Evolutionary conservation across 2,888 invertebrate genomes (phyloP), one percentile per base, ranked within the genome.

Genomic region (Zaprionus bogoriensis): DNA sequence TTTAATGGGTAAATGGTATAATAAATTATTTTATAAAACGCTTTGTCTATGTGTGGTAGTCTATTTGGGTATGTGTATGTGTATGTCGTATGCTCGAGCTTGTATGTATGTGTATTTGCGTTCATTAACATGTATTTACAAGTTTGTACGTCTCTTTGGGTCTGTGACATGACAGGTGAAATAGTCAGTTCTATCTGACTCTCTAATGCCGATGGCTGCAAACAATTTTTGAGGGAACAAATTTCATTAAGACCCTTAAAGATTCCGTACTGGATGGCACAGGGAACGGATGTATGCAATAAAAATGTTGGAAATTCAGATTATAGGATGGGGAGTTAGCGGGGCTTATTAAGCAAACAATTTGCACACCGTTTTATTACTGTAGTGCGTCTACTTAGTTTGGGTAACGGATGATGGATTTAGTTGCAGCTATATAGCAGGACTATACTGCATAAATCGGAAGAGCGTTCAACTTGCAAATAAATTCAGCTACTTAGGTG

Each of bases 1-100:
- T n/a, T n/a, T n/a, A n/a, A n/a, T n/a, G n/a, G n/a, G n/a, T n/a
- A n/a, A n/a, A n/a, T n/a, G n/a, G n/a, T n/a, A n/a, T n/a, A 59
- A 68, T 63, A 69, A 68, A 64, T 68, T 68, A 68, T 69, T 59
- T 68, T 64, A 47, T 36, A 44, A 68, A 69, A 51, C 55, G 48
- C 14, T 30, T 19, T 14, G 17, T 9, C 5, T 27, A 10, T 38
- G 20, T 19, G 10, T 10, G 10, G 14, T 3, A 5, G 5, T 23
- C 4, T 23, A 5, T 23, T 3, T 23, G 23, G 23, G 23, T 27
- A 10, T 6, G 9, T 38, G 38, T 20, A 9, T 19, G n/a, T 19
- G 19, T 19, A 38, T 38, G 4, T 17, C 17, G 4, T 19, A 6
- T 2, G 27, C 2, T 3, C 10, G 7, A 10, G 7, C 10, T 9